phyloP scores from a whole-genome alignment of 2,113 vertebrate genomes.

The Clarias macrocephalus region DNA sequence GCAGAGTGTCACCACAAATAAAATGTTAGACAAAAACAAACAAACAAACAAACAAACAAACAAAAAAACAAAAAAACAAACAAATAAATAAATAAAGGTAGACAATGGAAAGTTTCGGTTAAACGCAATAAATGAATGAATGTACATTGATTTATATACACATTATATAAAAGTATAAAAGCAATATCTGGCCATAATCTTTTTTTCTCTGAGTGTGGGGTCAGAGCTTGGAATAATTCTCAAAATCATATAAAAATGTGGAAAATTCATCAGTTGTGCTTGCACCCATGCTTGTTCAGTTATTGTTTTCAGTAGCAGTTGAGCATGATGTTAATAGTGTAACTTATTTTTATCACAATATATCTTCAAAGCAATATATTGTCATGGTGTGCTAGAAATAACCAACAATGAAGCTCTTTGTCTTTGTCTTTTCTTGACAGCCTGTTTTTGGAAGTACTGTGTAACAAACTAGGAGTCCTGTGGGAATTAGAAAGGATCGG shows the following conservation, averaged over 20 bases:
- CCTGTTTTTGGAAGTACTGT: slow-evolving; percentile 86
- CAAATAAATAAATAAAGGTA: too few relatives aligned
- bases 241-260: neutral
- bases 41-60: too few relatives aligned
- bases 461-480: slow-evolving; percentile 71
- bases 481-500: slow-evolving; percentile 6
- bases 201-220: neutral
- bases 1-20: too few relatives aligned
- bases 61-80: too few relatives aligned
- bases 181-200: too few relatives aligned
- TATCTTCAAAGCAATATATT: neutral
- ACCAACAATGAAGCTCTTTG: neutral
- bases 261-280: neutral
- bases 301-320: neutral
- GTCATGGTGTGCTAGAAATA: neutral
- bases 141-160: too few relatives aligned
- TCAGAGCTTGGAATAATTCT: neutral
- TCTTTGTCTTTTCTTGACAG: slow-evolving; percentile 56
- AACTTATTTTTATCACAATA: neutral
- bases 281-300: neutral
- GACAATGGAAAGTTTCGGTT: too few relatives aligned
- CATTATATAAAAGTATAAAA: too few relatives aligned
- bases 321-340: neutral
- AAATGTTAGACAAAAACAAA: too few relatives aligned
- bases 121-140: too few relatives aligned